Base-by-base conservation (phyloP, 2,888 invertebrate species). In the Epsilonema sp. region DNA sequence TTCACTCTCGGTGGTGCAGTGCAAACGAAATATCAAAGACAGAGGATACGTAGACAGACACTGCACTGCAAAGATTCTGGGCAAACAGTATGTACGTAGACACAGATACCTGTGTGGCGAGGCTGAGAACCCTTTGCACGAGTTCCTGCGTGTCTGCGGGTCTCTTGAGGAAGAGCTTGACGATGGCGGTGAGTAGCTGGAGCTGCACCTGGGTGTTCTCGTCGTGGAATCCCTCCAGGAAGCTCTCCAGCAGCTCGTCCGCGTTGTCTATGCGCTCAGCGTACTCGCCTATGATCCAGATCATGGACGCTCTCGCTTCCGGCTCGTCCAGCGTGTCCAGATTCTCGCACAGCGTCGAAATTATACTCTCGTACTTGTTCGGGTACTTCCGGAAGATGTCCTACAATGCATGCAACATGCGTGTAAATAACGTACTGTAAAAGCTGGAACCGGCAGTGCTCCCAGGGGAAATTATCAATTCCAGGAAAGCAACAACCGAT, bases 221-320 rank as follows among this genome's bases (percentile, higher is more conserved):
- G 69, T 90, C 90, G 56, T 74, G 86, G 73, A 92, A 92, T 13
- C 89, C 94, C 71, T 99, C 97, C 5, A 99, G 73, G 73, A 97
- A 97, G 52, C 89, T 89, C 65, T 97, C 94, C 21, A 97, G 72
- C 25, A 99, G 73, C 62, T 97, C 97, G 62, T 97, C 97, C 1
- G 97, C 97, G 66, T 97, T 97, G 69, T 97, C 97, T 56, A 97
- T 99, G 54, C 97, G 78, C 66, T 97, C 97, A 0, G 97, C 97
- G 68, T 99, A 99, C 69, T 97, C 94, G 21, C 92, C 94, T 58
- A 76, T 75, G 54, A 77, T 77, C 77, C 76, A 77, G 55, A 77
- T 94, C 94, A 94, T 97, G 5, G 89, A 89, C 3, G 94, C 94
- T 56, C 94, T 68, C 42, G 94, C 97, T 66, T 99, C 97, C 0